phyloP scores from a whole-genome alignment of 2,797 vertebrate species.

The Pseudocheirus occidentalis region DNA sequence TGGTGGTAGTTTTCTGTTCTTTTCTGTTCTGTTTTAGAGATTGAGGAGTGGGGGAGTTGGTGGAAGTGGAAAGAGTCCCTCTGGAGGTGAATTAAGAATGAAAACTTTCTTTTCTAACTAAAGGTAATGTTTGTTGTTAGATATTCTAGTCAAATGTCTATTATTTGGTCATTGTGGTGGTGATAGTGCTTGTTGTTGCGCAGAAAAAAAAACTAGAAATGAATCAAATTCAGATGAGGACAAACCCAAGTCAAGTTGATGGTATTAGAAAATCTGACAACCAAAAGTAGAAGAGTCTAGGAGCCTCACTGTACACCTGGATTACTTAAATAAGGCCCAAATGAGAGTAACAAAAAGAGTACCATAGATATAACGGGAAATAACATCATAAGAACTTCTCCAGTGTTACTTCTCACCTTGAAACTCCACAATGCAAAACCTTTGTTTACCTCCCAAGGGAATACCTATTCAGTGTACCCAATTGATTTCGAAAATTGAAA shows the following conservation, averaged over 20 bases:
- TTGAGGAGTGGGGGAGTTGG: no score
- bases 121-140: not conserved
- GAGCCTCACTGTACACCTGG: not conserved
- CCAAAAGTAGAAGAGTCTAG: not conserved
- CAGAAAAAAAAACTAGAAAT: not conserved
- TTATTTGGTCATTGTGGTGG: not conserved
- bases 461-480: not conserved
- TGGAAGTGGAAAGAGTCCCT: not conserved
- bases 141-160: not conserved
- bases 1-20: not conserved
- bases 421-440: not conserved
- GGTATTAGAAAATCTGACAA: not conserved
- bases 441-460: not conserved
- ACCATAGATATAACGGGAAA: not conserved
- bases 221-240: not conserved
- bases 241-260: not conserved
- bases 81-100: not conserved
- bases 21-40: not conserved
- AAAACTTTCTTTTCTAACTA: not conserved
- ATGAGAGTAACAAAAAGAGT: not conserved
- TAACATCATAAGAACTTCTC: not conserved
- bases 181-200: not conserved
- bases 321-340: not conserved
- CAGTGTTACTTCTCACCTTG: not conserved
- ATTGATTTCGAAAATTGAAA: slow-evolving; percentile 49